phyloP scores from a whole-genome alignment of 2,113 vertebrate species.

The Himantopus leucocephalus region DNA sequence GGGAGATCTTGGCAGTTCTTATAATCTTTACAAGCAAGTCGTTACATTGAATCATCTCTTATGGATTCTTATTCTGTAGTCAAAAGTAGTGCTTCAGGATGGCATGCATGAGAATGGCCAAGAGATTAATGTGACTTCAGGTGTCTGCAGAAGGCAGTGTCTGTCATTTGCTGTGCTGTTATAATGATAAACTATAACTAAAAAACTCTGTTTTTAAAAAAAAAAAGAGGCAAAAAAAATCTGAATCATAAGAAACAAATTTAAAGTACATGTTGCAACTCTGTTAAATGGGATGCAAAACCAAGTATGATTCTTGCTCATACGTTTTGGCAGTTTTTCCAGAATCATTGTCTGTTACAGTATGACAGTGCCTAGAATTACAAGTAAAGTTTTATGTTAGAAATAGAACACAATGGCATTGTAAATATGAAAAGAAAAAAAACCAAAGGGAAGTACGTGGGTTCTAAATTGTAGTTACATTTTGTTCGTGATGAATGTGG shows the following conservation, averaged over 20 bases:
- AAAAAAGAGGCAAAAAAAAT: no score
- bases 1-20: neutral
- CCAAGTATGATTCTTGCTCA: neutral
- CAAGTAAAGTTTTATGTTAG: neutral
- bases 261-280: neutral
- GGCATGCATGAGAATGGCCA: neutral
- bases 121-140: neutral
- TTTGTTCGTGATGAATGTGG: constrained; percentile 18
- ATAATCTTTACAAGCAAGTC: neutral
- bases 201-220: neutral
- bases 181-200: neutral
- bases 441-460: neutral
- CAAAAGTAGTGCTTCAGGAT: neutral
- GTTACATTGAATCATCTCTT: neutral
- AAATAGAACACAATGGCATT: constrained; percentile 39
- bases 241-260: neutral
- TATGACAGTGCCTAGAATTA: neutral
- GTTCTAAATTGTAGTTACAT: neutral
- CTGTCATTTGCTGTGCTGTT: neutral
- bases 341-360: neutral
- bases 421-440: constrained; percentile 13
- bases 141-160: neutral
- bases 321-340: neutral
- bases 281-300: neutral
- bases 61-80: neutral